Evolutionary conservation across 2,888 invertebrate genomes (phyloP).

Genomic region (Abrostola triplasia): DNA sequence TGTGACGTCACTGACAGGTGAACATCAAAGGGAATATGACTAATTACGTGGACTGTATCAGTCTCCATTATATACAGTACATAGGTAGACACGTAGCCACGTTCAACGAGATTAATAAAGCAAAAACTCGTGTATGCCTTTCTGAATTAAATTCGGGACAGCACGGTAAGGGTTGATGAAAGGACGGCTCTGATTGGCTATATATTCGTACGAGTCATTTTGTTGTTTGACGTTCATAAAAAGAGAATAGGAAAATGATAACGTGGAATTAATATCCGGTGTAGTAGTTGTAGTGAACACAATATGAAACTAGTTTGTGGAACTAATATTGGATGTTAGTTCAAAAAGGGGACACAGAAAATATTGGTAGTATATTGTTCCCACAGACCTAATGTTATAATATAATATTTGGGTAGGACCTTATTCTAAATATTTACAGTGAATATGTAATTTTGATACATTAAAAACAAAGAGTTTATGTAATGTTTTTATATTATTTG

Average conservation of each 20-base stretch:
- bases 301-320: background rate
- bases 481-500: no score
- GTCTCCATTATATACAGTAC: background rate
- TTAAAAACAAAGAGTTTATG: no score
- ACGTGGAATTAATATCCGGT: background rate
- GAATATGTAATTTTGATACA: no score
- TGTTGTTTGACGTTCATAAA: background rate
- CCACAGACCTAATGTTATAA: no score
- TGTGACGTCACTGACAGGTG: background rate
- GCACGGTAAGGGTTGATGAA: background rate
- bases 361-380: no score
- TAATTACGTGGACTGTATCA: slow-evolving; percentile 19
- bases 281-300: background rate
- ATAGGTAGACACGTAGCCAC: background rate
- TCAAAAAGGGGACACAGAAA: background rate
- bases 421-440: no score
- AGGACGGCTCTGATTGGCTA: slow-evolving; percentile 1
- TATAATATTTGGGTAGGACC: no score
- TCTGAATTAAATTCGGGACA: background rate
- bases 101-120: slow-evolving; percentile 6
- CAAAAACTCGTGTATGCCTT: background rate
- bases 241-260: background rate
- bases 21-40: slow-evolving; percentile 43
- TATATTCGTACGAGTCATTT: background rate
- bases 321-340: background rate